Evolutionary conservation across 2,797 vertebrate species (phyloP), one percentile per base, ranked within the genome.

Genomic region (Sebastes hopkinsi): DNA sequence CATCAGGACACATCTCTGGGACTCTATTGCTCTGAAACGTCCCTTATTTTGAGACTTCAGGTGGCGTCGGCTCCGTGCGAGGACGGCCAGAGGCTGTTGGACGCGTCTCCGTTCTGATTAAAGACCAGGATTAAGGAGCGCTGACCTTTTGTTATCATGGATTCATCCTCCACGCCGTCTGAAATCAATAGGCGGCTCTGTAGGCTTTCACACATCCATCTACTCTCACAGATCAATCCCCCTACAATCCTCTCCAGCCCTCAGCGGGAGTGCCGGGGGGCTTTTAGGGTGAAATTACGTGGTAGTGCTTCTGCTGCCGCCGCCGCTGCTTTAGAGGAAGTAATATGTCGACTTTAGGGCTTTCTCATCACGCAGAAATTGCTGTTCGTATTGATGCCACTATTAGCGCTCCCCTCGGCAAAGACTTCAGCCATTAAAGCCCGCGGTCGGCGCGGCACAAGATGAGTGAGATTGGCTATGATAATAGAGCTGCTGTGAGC

Each of bases 281-380:
- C 92, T 94, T 96, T 97, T 96, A 96, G 95, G 77, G 93, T 94
- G 93, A 94, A 91, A 95, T 97, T 96, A 95, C 85, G 94, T 13
- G 86, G 88, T 61, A 77, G 87, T 81, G 82, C 84, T 69, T 55
- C 80, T 78, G 91, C 91, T 94, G 75, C 77, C 94, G 77, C 77
- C 64, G 89, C 78, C 92, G 91, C 82, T 84, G 84, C 65, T 82
- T 72, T 20, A 80, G 64, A 81, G 75, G 82, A 88, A 87, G 88
- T 76, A 87, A 90, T 79, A 78, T 64, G 79, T 82, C 68, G 82
- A 87, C 90, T 83, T 92, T 42, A 79, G 88, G 77, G 85, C 89
- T 90, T 89, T 90, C 88, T 89, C 86, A 81, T 84, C 83, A 68
- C 72, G 22, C 68, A 58, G 23, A 90, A 85, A 89, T 86, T 87